phyloP scores from a whole-genome alignment of 2,113 vertebrate genomes.

The Haliaeetus leucogaster region DNA sequence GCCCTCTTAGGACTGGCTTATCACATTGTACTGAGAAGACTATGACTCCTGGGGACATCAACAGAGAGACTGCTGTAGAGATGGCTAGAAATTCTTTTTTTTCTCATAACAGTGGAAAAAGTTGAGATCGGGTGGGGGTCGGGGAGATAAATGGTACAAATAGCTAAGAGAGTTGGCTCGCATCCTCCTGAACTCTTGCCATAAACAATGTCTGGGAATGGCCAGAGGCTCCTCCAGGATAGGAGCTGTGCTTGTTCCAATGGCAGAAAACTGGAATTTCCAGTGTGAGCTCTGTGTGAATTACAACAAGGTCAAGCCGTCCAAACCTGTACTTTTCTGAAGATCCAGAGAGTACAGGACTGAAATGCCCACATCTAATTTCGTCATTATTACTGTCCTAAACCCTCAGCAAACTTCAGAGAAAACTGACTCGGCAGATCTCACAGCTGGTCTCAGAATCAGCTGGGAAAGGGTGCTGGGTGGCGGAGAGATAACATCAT shows the following conservation, averaged over 20 bases:
- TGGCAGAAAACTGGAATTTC: slow-evolving; percentile 45
- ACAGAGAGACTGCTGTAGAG: not conserved
- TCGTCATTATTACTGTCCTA: not conserved
- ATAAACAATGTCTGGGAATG: slow-evolving; percentile 58
- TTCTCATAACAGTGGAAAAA: slow-evolving; percentile 21
- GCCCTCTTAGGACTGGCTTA: not conserved
- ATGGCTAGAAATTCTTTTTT: not conserved
- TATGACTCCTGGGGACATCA: not conserved
- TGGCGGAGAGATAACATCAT: fast-evolving
- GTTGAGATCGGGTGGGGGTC: not conserved
- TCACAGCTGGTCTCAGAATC: not conserved
- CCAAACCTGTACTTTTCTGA: not conserved
- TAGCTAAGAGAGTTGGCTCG: slow-evolving; percentile 38
- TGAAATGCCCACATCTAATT: not conserved
- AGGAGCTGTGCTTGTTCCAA: slow-evolving; percentile 20
- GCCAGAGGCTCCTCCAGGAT: slow-evolving; percentile 16
- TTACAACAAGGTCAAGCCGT: not conserved
- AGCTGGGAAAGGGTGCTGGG: not conserved
- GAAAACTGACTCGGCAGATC: not conserved
- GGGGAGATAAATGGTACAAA: slow-evolving; percentile 47
- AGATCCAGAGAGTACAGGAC: not conserved
- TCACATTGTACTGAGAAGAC: not conserved
- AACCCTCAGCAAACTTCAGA: not conserved
- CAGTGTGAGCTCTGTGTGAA: not conserved
- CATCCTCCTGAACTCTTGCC: slow-evolving; percentile 43